Evolutionary conservation across 1,140 invertebrate species (phyloP).

Genomic region (Bathynomus jamesi): DNA sequence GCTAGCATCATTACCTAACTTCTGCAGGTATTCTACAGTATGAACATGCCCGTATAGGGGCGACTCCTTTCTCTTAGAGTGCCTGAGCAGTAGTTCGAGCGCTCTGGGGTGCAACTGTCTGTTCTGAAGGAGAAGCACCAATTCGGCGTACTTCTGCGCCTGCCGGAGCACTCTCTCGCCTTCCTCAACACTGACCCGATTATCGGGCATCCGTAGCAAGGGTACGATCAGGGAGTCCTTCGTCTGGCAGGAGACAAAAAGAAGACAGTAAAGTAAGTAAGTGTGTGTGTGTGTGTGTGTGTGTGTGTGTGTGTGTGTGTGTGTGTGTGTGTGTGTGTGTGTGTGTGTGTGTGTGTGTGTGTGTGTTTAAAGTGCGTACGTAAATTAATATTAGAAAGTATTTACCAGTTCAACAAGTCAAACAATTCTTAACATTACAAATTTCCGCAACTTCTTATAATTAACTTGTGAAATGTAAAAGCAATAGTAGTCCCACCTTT

Average conservation of each 20-base stretch:
- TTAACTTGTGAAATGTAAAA: too few species aligned
- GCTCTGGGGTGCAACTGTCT: slow-evolving; percentile 88
- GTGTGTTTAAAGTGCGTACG: too few species aligned
- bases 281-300: too few species aligned
- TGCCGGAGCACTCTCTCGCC: slow-evolving; percentile 79
- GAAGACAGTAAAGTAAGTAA: neutral
- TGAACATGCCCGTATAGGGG: slow-evolving; percentile 67
- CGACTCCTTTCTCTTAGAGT: slow-evolving; percentile 66
- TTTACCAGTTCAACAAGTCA: too few species aligned
- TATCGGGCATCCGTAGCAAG: slow-evolving; percentile 71
- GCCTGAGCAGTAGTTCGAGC: slow-evolving; percentile 73
- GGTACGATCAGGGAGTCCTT: slow-evolving; percentile 90
- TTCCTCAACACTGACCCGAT: slow-evolving; percentile 90
- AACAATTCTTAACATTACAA: too few species aligned
- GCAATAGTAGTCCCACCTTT: slow-evolving; percentile 64
- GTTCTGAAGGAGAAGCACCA: slow-evolving; percentile 91
- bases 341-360: too few species aligned
- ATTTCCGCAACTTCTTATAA: too few species aligned
- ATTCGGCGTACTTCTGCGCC: slow-evolving; percentile 80
- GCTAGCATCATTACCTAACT: slow-evolving; percentile 73
- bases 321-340: too few species aligned
- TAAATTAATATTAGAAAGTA: too few species aligned
- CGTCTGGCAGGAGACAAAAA: slow-evolving; percentile 54
- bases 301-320: too few species aligned
- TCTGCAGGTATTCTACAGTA: slow-evolving; percentile 86